Base-by-base conservation (phyloP, 2,888 invertebrate species). In the Chesias legatella region DNA sequence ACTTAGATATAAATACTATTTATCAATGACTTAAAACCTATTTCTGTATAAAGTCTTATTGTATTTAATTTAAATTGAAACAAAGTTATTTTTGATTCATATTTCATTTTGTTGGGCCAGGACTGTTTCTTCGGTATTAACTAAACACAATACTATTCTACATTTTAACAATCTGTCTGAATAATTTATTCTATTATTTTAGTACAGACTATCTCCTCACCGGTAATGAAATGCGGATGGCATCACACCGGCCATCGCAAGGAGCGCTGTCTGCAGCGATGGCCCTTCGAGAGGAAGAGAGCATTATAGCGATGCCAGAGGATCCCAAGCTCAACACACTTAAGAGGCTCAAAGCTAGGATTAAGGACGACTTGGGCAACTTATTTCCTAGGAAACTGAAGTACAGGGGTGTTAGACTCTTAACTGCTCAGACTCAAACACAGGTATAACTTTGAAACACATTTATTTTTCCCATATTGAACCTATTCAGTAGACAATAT, bases 391-490 rank as follows among this genome's bases (percentile, higher is more conserved):
- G 63, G 41, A 72, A 62, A 25, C 52, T 81, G 6, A 85, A 83
- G 51, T 85, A 84, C 31, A 63, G 84, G 31, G 78, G 82, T 0
- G 47, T 62, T 3, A 56, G 61, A 37, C 42, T 56, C 2, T 33
- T 66, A 8, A 61, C 68, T n/a, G 22, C 7, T 5, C 22, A 22
- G 7, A n/a, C n/a, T 5, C 6, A 7, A 22, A 22, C 22, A 5
- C 13, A 17, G 13, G 13, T 17, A 17, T 2, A 5, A n/a, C 3
- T 17, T 17, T 17, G 5, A 17, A 17, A 2, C 13, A 17, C 2
- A 17, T 17, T 3, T 17, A n/a, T n/a, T n/a, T n/a, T n/a, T n/a
- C n/a, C n/a, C n/a, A n/a, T n/a, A n/a, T n/a, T n/a, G n/a, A n/a
- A n/a, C n/a, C n/a, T n/a, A n/a, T n/a, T n/a, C n/a, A n/a, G n/a